Conservation (phyloP, 2,113 vertebrate species). For the Podarcis cretensis region DNA sequence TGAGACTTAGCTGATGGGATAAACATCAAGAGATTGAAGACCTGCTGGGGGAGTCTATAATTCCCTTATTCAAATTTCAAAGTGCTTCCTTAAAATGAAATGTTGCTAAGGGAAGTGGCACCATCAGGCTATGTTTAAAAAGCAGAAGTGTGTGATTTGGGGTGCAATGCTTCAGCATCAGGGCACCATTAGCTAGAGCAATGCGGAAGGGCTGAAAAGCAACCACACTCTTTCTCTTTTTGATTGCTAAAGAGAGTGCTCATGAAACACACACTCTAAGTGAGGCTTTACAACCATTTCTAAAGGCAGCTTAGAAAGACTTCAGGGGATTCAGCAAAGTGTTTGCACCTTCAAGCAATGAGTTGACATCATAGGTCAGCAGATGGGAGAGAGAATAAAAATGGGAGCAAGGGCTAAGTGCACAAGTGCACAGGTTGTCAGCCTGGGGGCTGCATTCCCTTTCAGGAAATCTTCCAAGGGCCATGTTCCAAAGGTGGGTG, state of each 20-base stretch:
- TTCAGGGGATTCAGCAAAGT: constrained; percentile 37
- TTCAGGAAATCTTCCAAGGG: too few species aligned
- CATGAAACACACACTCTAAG: constrained; percentile 66
- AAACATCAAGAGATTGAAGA: constrained; percentile 77
- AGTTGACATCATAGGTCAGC: background rate
- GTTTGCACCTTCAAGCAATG: background rate
- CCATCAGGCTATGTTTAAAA: constrained; percentile 65
- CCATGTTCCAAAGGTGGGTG: too few species aligned
- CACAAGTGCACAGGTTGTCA: too few species aligned
- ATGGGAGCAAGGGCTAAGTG: background rate
- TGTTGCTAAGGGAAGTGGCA: constrained; percentile 54
- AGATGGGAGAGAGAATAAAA: background rate
- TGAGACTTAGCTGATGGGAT: constrained; percentile 72
- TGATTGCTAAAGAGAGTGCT: constrained; percentile 62
- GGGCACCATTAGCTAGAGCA: constrained; percentile 63
- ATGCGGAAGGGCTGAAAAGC: constrained; percentile 65
- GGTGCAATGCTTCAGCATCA: constrained; percentile 36
- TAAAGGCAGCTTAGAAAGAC: constrained; percentile 47
- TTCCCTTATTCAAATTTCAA: constrained; percentile 73
- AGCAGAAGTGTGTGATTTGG: constrained; percentile 49
- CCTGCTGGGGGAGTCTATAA: constrained; percentile 66
- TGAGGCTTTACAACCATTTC: constrained; percentile 58
- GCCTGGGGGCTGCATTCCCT: too few species aligned
- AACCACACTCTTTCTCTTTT: constrained; percentile 29
- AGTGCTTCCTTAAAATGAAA: constrained; percentile 66